Evolutionary conservation across 1,140 invertebrate genomes (phyloP), one percentile per base, ranked within the genome.

Genomic region (Pseudachorutes palmiensis): DNA sequence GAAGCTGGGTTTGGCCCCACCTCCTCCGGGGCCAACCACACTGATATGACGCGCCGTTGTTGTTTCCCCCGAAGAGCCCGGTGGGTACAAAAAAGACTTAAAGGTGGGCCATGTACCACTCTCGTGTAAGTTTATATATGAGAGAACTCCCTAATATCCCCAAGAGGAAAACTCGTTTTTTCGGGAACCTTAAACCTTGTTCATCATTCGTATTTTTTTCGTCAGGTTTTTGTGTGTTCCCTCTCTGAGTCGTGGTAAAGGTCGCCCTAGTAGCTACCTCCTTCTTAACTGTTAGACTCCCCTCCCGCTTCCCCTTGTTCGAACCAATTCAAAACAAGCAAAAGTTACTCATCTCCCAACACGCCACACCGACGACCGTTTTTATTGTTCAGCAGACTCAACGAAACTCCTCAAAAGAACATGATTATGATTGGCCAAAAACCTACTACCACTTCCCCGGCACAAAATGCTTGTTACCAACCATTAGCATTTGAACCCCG

Each of bases 401-500:
- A 29, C 5, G 26, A 61, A 26, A 61, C n/a, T n/a, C n/a, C n/a
- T n/a, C n/a, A 61, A 26, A 61, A 61, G 59, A 61, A 61, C 59
- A 73, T 70, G 72, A 73, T 73, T 73, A 73, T 73, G 72, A 73
- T 73, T 73, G 72, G 72, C 72, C 72, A 73, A 73, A 70, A 61
- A 61, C 29, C 19, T 26, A 32, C 22, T 26, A 9, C 22, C 12
- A 29, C 61, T 55, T 26, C 65, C 65, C 66, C 66, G 67, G 60
- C 51, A 55, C 12, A 67, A 72, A 70, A 71, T 69, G 67, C 72
- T 71, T 71, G 72, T 73, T 73, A 67, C 69, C 69, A 73, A 24
- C 69, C 72, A 73, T 73, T 73, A 73, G 72, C 72, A 73, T 73
- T 51, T 65, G 66, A 67, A 72, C 72, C 69, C 72, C 12, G 66